Base-by-base conservation (phyloP, 2,797 vertebrate genomes). In the Pseudochirops cupreus region DNA sequence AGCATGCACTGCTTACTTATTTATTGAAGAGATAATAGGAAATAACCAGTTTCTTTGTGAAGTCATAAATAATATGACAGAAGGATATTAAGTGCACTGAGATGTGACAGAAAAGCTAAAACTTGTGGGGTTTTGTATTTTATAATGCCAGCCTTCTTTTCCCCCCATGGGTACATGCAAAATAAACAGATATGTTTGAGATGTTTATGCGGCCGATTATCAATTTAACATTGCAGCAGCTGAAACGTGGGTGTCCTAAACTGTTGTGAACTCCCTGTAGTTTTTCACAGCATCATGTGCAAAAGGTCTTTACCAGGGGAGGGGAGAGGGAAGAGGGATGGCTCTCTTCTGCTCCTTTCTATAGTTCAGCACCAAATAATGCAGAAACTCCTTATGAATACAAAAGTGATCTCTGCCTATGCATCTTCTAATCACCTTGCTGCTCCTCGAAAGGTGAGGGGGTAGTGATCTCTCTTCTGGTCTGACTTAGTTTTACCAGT, bases 11-110 rank as follows among this genome's bases (percentile, higher is more conserved):
- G 97, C 98, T 98, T 98, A 97, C 98, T 98, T 98, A 99, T 98
- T 99, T 99, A 99, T 99, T 99, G 98, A 98, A 98, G 97, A 98
- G 98, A 99, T 99, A 99, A 99, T 99, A 98, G 98, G 98, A 99
- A 98, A 99, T 98, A 98, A 98, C 98, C 97, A 96, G 97, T 98
- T 99, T 99, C 98, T 98, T 99, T 98, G 98, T 99, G 98, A 98
- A 99, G 98, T 98, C 96, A 56, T 99, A 99, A 99, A 99, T 99
- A 98, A 98, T 98, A 97, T 96, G 98, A 98, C 98, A 99, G 98
- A 98, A 98, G 95, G 98, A 98, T 99, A 99, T 99, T 99, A 99
- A 98, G 98, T 97, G 98, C 98, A 98, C 98, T 98, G 98, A 98
- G 96, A 98, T 99, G 98, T 99, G 98, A 98, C 98, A 98, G 98